Evolutionary conservation across 2,113 vertebrate genomes (phyloP).

Genomic region (Alethe diademata): DNA sequence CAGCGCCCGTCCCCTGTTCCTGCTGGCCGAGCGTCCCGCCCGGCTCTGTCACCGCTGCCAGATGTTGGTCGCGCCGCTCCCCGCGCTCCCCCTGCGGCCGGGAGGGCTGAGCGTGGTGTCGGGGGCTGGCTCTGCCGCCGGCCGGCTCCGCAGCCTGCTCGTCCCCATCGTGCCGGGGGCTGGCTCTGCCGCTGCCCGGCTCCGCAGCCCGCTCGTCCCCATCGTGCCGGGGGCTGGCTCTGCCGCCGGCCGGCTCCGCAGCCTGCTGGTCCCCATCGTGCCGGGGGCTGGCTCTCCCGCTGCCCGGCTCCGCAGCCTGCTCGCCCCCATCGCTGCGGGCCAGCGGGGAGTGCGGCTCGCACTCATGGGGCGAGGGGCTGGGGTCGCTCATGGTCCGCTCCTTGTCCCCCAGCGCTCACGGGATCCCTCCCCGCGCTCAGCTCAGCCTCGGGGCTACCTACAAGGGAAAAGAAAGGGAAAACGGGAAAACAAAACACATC

Average conservation of each 20-base stretch:
- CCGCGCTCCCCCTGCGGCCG: background rate
- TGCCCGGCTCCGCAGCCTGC: background rate
- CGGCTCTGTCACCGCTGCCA: background rate
- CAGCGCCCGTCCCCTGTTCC: fast-evolving
- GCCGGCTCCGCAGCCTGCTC: background rate
- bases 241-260: background rate
- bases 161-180: background rate
- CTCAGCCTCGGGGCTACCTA: background rate
- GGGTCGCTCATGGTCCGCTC: conserved; percentile 42
- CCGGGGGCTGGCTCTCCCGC: background rate
- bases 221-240: background rate
- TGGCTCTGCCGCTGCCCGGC: background rate
- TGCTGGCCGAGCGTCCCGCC: background rate
- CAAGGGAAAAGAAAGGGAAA: background rate
- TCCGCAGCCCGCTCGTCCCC: background rate
- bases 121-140: background rate
- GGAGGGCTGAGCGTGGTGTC: background rate
- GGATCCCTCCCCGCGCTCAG: background rate
- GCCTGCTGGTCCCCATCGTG: background rate
- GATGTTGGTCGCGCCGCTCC: background rate
- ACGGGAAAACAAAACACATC: background rate
- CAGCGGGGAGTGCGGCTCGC: background rate
- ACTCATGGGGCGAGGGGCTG: background rate
- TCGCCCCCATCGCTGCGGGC: background rate
- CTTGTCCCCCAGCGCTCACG: background rate